Evolutionary conservation across 2,888 invertebrate species (phyloP), one percentile per base, ranked within the genome.

Genomic region (Ophioninae sp.): DNA sequence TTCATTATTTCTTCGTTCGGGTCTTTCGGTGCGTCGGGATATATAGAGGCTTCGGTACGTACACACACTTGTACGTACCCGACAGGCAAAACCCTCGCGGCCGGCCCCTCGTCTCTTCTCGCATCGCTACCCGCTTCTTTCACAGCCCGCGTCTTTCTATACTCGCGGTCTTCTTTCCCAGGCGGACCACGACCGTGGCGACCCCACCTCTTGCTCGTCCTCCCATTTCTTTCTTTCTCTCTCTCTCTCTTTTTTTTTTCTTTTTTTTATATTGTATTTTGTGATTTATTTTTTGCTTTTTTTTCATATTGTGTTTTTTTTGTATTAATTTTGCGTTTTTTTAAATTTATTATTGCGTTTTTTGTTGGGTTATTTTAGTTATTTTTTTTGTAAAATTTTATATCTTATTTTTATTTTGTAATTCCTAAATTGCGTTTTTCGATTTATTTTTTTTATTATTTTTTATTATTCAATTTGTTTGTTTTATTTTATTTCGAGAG

Each of bases 161-260:
- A 65, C 67, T 41, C 78, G 63, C 79, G 72, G 71, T 81, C 81
- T 79, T 89, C 90, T 92, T 92, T 92, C 92, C 92, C 92, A 92
- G 92, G 92, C 92, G 88, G 91, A 92, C 91, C 90, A 92, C 91
- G 87, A 92, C 90, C 92, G 91, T 92, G 90, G 92, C 92, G 92
- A 92, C 90, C 91, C 92, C 91, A 91, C 92, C 89, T 86, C 85
- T 87, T 72, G 59, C 41, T 84, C 83, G 67, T 82, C 83, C 83
- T 59, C 58, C 9, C 37, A 8, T 86, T 84, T 82, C 78, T 80
- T 68, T 80, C 79, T 51, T 79, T 64, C 71, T 64, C 63, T 77
- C 68, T 39, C 69, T 61, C 84, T 59, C 58, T 84, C 84, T 72
- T 81, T 83, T n/a, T 67, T 83, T 84, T 88, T 86, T 85, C 86